These are phyloP conservation scores for Lamproptera curius DNA, from an alignment of 2,888 invertebrate genomes.

Conservation along the genomic window DNA sequence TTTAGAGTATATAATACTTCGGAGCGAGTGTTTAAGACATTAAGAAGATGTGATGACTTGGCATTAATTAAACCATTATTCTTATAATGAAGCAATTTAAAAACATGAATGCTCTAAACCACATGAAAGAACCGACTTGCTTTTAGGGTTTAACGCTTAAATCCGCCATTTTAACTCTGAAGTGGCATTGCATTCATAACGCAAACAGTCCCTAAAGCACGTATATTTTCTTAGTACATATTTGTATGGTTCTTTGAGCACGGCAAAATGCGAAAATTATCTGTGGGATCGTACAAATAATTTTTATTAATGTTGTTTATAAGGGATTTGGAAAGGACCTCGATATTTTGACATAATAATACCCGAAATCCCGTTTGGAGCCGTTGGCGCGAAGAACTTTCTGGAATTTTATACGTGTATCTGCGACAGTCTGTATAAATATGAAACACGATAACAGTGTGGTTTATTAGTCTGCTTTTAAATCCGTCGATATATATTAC, in stretches of 20 bases:
- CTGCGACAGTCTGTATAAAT: background rate
- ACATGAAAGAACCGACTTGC: background rate
- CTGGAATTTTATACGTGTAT: background rate
- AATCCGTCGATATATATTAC: no score
- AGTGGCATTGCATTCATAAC: no score
- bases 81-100: background rate
- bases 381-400: no score
- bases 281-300: background rate
- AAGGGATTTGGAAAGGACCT: slow-evolving; percentile 13
- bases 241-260: no score
- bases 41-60: background rate
- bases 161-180: no score
- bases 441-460: slow-evolving; percentile 1
- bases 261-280: no score
- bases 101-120: background rate
- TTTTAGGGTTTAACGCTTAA: no score
- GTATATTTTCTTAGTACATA: no score
- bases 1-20: background rate
- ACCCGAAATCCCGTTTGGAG: slow-evolving; percentile 2
- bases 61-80: background rate
- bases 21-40: background rate
- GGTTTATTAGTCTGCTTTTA: slow-evolving; percentile 2
- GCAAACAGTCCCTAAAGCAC: no score
- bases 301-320: slow-evolving; percentile 14
- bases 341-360: slow-evolving; percentile 14